Evolutionary conservation across 2,113 vertebrate species (phyloP).

Genomic region (Meleagris gallopavo): DNA sequence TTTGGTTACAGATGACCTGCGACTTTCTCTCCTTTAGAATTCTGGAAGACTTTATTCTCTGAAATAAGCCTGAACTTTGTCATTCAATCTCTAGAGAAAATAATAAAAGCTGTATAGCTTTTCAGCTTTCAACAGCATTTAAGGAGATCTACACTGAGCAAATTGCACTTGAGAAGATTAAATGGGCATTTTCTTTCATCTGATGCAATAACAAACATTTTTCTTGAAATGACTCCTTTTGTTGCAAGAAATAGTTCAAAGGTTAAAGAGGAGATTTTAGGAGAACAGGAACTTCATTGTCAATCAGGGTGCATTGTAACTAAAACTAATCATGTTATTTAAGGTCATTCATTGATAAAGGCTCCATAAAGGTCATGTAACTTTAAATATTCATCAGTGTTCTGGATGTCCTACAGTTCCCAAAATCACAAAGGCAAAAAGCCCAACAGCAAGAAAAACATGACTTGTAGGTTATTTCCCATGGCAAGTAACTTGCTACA

Average conservation of each 20-base stretch:
- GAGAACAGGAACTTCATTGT: neutral
- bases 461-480: conserved; percentile 20
- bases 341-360: neutral
- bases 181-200: conserved; percentile 20
- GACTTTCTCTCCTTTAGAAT: neutral
- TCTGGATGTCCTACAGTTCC: neutral
- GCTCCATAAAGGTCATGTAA: neutral
- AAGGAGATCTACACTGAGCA: neutral
- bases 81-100: neutral
- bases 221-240: neutral
- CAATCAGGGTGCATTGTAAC: neutral
- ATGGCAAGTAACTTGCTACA: neutral
- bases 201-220: neutral
- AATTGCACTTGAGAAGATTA: neutral
- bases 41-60: neutral
- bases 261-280: neutral
- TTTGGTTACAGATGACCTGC: neutral
- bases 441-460: neutral
- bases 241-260: neutral
- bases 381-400: neutral
- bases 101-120: neutral
- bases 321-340: neutral
- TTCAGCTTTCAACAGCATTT: neutral
- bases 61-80: neutral
- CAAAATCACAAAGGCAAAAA: neutral